These are phyloP conservation scores for Eriosoma lanigerum DNA, from an alignment of 1,140 invertebrate species.

Conservation along the genomic window DNA sequence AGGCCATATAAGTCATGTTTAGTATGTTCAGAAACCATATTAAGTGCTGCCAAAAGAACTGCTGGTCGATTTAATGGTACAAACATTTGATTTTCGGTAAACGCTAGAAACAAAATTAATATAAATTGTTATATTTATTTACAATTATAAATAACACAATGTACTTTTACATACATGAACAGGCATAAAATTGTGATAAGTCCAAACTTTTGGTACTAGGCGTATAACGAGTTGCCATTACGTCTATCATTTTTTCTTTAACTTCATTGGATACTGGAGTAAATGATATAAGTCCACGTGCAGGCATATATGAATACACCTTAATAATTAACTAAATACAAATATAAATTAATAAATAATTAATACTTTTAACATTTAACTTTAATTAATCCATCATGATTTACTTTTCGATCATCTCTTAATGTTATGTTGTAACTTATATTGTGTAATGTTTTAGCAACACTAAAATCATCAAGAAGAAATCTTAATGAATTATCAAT, in stretches of 20 bases:
- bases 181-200: conserved; percentile 23
- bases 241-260: conserved; percentile 32
- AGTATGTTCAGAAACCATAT: conserved; percentile 36
- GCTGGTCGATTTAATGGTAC: conserved; percentile 47
- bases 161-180: neutral
- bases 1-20: conserved; percentile 39
- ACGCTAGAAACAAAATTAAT: neutral
- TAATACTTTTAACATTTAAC: neutral
- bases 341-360: neutral
- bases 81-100: conserved; percentile 37
- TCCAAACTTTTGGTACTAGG: conserved; percentile 36
- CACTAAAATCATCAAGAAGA: conserved; percentile 38
- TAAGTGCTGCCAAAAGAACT: conserved; percentile 30
- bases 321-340: conserved; percentile 33
- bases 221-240: conserved; percentile 28
- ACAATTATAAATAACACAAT: neutral
- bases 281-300: conserved; percentile 9
- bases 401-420: conserved; percentile 38
- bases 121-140: neutral
- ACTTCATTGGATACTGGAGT: conserved; percentile 30
- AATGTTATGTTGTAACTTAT: conserved; percentile 44
- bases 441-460: conserved; percentile 32
- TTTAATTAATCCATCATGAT: neutral
- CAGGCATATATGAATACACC: neutral
- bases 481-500: conserved; percentile 39